Conservation (phyloP, 2,888 invertebrate species). For the Sicus ferrugineus region DNA sequence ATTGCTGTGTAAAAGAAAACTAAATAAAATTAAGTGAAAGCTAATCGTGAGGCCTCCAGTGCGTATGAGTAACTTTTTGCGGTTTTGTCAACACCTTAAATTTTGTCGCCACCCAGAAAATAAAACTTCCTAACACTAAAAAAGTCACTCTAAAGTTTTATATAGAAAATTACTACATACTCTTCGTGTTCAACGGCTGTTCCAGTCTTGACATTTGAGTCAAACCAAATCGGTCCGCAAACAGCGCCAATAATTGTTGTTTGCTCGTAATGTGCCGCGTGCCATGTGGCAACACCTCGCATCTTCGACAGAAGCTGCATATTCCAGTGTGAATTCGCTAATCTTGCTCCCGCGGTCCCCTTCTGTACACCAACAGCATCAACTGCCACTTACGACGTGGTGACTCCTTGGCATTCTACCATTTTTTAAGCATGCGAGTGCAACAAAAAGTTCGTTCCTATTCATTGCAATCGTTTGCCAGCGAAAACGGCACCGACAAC, state of each 20-base stretch:
- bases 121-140: too few relatives aligned
- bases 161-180: too few relatives aligned
- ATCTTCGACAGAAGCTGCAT: conserved; percentile 23
- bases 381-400: neutral
- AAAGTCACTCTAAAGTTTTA: too few relatives aligned
- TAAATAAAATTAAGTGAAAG: too few relatives aligned
- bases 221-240: too few relatives aligned
- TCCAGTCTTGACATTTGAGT: too few relatives aligned
- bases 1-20: too few relatives aligned
- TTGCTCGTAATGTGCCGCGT: neutral
- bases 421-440: neutral
- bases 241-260: neutral
- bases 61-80: too few relatives aligned
- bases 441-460: conserved; percentile 25
- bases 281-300: conserved; percentile 23
- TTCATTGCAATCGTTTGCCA: conserved; percentile 25
- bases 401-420: neutral
- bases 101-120: too few relatives aligned
- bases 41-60: too few relatives aligned
- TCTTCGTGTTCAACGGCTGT: too few relatives aligned
- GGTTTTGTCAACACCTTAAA: too few relatives aligned
- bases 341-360: neutral
- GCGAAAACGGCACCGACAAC: neutral
- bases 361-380: neutral
- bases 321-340: conserved; percentile 24